phyloP scores from a whole-genome alignment of 2,888 invertebrate species.

The Argyra leucocephala region DNA sequence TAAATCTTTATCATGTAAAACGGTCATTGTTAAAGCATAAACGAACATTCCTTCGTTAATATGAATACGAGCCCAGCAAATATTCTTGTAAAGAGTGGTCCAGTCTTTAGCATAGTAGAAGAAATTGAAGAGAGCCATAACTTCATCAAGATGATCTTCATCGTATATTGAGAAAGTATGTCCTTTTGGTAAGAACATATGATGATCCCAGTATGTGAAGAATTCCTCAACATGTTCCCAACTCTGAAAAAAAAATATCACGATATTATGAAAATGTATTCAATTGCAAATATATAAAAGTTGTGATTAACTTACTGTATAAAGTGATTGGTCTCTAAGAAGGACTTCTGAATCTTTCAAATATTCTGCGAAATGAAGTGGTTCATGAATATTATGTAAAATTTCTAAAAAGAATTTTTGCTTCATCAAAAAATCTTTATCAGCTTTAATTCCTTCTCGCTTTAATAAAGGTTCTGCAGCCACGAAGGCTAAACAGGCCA shows the following conservation, averaged over 20 bases:
- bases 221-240: constrained; percentile 51
- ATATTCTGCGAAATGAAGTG: not conserved
- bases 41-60: constrained; percentile 62
- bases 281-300: constrained; percentile 36
- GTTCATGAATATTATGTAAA: constrained; percentile 30
- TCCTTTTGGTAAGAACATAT: constrained; percentile 37
- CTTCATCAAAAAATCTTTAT: constrained; percentile 29
- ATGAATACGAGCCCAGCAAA: constrained; percentile 56
- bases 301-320: constrained; percentile 27
- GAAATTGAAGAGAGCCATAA: constrained; percentile 52
- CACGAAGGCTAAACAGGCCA: constrained; percentile 30
- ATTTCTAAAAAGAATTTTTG: constrained; percentile 36
- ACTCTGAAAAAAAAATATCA: constrained; percentile 49
- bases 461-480: constrained; percentile 26
- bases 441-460: constrained; percentile 24
- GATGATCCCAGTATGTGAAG: constrained; percentile 48
- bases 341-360: not conserved
- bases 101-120: constrained; percentile 62
- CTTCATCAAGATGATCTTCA: constrained; percentile 47
- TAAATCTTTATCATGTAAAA: constrained; percentile 55
- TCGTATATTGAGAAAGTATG: constrained; percentile 32
- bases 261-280: constrained; percentile 50
- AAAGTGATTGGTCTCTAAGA: not conserved
- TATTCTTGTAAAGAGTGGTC: constrained; percentile 58
- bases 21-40: constrained; percentile 53